Evolutionary conservation across 2,113 vertebrate species (phyloP).

Genomic region (Piprites chloris): DNA sequence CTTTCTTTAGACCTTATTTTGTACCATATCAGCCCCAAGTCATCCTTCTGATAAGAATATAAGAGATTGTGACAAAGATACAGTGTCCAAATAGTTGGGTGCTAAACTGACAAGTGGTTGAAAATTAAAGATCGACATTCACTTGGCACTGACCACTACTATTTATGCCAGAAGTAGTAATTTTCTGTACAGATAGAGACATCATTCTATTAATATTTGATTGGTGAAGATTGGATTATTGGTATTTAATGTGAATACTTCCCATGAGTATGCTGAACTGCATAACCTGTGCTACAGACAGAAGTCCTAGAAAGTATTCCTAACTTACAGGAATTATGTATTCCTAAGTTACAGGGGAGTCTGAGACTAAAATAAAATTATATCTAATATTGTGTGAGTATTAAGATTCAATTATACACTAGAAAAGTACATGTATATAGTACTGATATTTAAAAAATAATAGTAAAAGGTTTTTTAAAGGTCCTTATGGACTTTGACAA

Average conservation of each 20-base stretch:
- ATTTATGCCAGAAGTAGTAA: neutral
- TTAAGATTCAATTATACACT: neutral
- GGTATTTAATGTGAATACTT: neutral
- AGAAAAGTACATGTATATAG: neutral
- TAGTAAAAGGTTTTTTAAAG: neutral
- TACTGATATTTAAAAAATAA: neutral
- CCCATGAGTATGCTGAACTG: neutral
- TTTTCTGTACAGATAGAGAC: neutral
- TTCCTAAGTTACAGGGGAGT: neutral
- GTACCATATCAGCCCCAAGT: neutral
- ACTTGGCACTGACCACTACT: neutral
- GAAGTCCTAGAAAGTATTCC: neutral
- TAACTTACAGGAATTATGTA: too few species aligned
- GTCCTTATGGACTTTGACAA: neutral
- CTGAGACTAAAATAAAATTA: neutral
- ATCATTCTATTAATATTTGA: neutral
- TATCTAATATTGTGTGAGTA: fast-evolving
- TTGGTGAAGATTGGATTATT: neutral
- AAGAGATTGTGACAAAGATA: neutral
- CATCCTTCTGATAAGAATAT: neutral
- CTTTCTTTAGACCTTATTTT: neutral
- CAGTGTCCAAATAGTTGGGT: neutral
- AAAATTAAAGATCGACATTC: neutral
- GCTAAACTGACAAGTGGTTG: neutral
- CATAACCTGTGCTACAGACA: neutral